Base-by-base conservation (phyloP, 2,888 invertebrate species). In the Notodonta dromedarius region DNA sequence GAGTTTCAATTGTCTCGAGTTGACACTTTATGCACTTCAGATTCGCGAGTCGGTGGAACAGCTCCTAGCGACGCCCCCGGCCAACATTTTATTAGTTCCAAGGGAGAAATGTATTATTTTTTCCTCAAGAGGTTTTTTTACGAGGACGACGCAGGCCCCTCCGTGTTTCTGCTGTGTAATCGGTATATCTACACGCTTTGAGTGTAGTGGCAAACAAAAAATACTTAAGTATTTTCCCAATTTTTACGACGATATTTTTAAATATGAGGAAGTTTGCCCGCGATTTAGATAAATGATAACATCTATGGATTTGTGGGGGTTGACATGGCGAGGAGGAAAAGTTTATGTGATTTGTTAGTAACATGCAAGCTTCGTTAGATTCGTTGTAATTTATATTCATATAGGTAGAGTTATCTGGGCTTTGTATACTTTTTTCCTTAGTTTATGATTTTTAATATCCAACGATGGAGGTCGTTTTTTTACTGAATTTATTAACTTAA, bases 101-200 rank as follows among this genome's bases (percentile, higher is more conserved):
- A 66, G 63, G 61, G 65, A 75, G 56, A 65, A 70, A 70, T 75
- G 50, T 66, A 62, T 69, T 73, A 67, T 65, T 65, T 65, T 70
- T 60, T 55, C 60, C 58, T 54, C 54, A 14, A 63, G 56, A 58
- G 52, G 39, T 60, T 66, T 72, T n/a, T 69, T 60, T 63, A 66
- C 70, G 64, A 62, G 35, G n/a, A 14, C 57, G 40, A 13, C 14
- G 5, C 40, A 14, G 40, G 42, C 50, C 53, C 24, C 57, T 58
- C 39, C 16, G 14, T 59, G 65, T 62, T 62, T 63, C 57, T 58
- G n/a, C 12, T 58, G 52, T 53, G 60, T 65, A 57, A 58, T 63
- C 57, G 39, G 58, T 46, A 60, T 50, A 61, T 24, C 44, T 35
- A 61, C 62, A 62, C 58, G 24, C 57, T 55, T 14, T 8, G 40